Evolutionary conservation across 1,140 invertebrate genomes (phyloP).

Genomic region (Bombus pyrosoma): DNA sequence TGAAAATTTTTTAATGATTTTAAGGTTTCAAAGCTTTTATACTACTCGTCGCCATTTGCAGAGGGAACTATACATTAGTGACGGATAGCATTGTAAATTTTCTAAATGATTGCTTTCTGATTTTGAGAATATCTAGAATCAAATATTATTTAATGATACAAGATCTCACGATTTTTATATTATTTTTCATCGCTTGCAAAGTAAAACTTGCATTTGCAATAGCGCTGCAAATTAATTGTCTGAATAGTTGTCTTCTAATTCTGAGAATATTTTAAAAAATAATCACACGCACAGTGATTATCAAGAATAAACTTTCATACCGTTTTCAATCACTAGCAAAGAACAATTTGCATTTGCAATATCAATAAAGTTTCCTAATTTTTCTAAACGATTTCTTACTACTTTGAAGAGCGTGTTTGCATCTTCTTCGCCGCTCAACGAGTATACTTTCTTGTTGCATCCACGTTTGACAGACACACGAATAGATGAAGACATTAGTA

Average conservation of each 20-base stretch:
- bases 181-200: background rate
- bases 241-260: too few species aligned
- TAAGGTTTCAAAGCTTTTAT: too few species aligned
- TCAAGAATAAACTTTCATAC: background rate
- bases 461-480: background rate
- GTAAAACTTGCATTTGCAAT: too few species aligned
- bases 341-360: background rate
- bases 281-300: too few species aligned
- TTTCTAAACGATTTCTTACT: background rate
- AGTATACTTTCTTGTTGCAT: background rate
- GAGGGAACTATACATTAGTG: too few species aligned
- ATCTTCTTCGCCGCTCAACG: background rate
- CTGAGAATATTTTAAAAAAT: too few species aligned
- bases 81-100: too few species aligned
- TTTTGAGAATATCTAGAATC: background rate
- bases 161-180: background rate
- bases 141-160: background rate
- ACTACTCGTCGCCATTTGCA: background rate
- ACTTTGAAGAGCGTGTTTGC: too few species aligned
- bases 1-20: too few species aligned
- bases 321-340: background rate
- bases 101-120: too few species aligned
- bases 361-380: background rate
- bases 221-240: too few species aligned
- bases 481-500: slow-evolving; percentile 33